phyloP scores from a whole-genome alignment of 2,888 invertebrate genomes.

The Diogma glabrata region DNA sequence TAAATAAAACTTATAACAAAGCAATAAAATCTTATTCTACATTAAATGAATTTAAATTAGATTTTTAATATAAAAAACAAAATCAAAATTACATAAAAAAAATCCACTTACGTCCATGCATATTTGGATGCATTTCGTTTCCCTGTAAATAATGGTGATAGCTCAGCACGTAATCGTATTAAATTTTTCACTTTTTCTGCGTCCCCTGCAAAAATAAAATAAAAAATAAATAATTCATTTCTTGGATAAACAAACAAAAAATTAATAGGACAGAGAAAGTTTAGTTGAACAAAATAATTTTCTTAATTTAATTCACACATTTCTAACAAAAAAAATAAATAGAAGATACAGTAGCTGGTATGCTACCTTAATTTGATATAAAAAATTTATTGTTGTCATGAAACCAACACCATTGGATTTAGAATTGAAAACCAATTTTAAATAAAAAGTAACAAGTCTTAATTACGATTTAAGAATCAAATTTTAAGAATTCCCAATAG shows the following conservation, averaged over 20 bases:
- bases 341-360: too few relatives aligned
- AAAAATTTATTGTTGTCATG: too few relatives aligned
- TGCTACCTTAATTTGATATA: too few relatives aligned
- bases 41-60: too few relatives aligned
- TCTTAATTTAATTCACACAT: conserved; percentile 9
- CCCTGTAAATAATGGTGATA: conserved; percentile 37
- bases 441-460: too few relatives aligned
- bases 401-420: too few relatives aligned
- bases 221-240: neutral
- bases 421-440: too few relatives aligned
- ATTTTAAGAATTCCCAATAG: too few relatives aligned
- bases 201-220: conserved; percentile 30
- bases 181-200: conserved; percentile 38
- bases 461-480: too few relatives aligned
- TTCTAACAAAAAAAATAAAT: too few relatives aligned
- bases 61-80: neutral
- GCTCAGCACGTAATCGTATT: conserved; percentile 37
- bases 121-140: conserved; percentile 38
- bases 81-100: conserved; percentile 10
- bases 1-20: too few relatives aligned
- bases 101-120: conserved; percentile 38
- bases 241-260: neutral
- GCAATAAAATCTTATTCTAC: too few relatives aligned
- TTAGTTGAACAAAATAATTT: conserved; percentile 3
- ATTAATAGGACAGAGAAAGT: conserved; percentile 4